A percentile compares a stretch with the other conserved stretches of the same genome.
Conservation (phyloP, 1,140 invertebrate species). For the Dysdera silvatica region DNA sequence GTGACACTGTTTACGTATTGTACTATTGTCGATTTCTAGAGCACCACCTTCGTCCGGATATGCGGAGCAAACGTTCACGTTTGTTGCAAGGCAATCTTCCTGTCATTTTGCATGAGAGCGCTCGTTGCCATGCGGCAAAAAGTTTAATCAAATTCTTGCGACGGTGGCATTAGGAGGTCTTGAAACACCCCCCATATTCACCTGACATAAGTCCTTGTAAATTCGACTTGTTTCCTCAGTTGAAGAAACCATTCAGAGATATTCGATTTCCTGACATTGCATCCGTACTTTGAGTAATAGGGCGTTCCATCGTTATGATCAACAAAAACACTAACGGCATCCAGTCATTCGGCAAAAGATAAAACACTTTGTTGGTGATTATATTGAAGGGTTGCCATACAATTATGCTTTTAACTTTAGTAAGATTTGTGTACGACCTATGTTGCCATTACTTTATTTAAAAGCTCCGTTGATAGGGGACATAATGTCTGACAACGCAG, state of each 20-base stretch:
- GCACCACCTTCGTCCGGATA: background rate
- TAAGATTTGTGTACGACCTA: too few species aligned
- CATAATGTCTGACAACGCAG: too few species aligned
- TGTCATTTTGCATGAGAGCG: conserved; percentile 4
- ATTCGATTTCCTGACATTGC: background rate
- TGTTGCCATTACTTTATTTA: too few species aligned
- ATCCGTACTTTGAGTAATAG: background rate
- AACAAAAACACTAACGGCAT: background rate
- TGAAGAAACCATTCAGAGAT: conserved; percentile 1
- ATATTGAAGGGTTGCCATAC: too few species aligned
- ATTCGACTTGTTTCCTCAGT: conserved; percentile 23
- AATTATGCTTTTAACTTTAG: too few species aligned
- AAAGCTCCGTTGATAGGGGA: too few species aligned
- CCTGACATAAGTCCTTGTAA: conserved; percentile 41
- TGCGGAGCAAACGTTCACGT: conserved; percentile 5
- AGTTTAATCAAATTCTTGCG: background rate
- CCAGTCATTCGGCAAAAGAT: conserved; percentile 3
- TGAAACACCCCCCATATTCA: conserved; percentile 39
- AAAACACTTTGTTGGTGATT: too few species aligned
- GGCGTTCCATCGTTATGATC: background rate
- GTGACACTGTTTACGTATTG: background rate
- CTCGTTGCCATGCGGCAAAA: conserved; percentile 3
- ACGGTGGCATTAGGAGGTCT: conserved; percentile 3
- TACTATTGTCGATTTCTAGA: background rate
- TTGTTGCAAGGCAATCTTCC: conserved; percentile 8